Conservation (phyloP, 2,113 vertebrate species). For the Neolamprologus sp. region DNA sequence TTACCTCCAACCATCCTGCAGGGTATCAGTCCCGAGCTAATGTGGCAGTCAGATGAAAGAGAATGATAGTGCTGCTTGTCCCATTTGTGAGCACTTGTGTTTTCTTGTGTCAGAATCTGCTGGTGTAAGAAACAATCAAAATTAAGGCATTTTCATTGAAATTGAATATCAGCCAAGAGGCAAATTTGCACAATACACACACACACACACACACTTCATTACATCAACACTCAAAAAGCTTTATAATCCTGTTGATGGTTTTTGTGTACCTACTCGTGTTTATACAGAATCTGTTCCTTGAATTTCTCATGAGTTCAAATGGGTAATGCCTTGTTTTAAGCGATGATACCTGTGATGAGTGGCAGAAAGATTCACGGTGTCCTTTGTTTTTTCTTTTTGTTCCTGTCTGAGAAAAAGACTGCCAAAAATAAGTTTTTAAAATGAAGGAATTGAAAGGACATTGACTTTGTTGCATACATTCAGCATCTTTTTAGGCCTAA, state of each 20-base stretch:
- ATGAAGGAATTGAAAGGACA: not conserved
- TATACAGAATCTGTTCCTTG: not conserved
- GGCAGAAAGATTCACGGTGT: not conserved
- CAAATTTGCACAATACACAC: not conserved
- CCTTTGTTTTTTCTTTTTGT: not conserved
- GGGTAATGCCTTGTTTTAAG: not conserved
- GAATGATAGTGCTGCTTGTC: slow-evolving; percentile 1
- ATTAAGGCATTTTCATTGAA: not conserved
- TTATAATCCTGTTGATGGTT: not conserved
- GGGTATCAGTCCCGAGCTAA: slow-evolving; percentile 39
- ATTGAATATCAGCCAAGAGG: not conserved
- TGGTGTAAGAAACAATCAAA: not conserved
- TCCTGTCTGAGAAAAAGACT: not conserved
- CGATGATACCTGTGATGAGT: not conserved
- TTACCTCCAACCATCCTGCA: slow-evolving; percentile 44
- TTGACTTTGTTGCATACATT: not conserved
- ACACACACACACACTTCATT: not conserved
- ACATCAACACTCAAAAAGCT: not conserved
- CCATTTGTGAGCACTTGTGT: not conserved
- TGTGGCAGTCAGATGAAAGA: slow-evolving; percentile 38
- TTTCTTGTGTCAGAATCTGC: not conserved
- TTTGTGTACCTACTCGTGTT: not conserved
- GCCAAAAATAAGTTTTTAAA: not conserved
- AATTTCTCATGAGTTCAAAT: not conserved
- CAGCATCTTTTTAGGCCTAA: not conserved